phyloP scores from a whole-genome alignment of 2,888 invertebrate genomes.

The Eretmocerus hayati region DNA sequence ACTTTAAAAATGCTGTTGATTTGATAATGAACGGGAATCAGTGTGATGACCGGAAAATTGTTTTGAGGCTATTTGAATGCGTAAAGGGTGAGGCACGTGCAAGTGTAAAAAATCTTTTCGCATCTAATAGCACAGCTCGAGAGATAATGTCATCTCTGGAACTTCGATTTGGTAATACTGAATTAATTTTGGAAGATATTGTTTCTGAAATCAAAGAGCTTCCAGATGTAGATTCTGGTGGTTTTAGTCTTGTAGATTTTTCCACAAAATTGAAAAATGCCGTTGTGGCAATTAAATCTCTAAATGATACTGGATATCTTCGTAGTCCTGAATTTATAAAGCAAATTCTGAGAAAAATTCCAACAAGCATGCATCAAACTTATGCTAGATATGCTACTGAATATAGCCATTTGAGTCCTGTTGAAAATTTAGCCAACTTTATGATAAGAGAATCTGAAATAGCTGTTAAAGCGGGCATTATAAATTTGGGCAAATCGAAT shows the following conservation, averaged over 20 bases:
- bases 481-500: not conserved
- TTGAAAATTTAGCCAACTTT: not conserved
- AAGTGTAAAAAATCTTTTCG: not conserved
- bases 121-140: not conserved
- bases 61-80: not conserved
- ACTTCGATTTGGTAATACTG: not conserved
- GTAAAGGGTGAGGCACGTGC: not conserved
- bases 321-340: not conserved
- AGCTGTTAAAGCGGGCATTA: not conserved
- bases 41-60: not conserved
- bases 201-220: not conserved
- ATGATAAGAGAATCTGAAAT: not conserved
- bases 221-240: not conserved
- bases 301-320: not conserved
- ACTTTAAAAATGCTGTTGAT: no score
- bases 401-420: not conserved
- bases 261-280: conserved; percentile 3
- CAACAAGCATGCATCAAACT: not conserved
- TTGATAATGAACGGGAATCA: no score
- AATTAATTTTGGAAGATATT: not conserved
- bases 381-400: not conserved
- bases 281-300: not conserved
- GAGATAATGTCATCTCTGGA: not conserved
- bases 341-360: not conserved
- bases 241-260: not conserved